Evolutionary conservation across 1,140 invertebrate genomes (phyloP).

Genomic region (Zaprionus ornatus): DNA sequence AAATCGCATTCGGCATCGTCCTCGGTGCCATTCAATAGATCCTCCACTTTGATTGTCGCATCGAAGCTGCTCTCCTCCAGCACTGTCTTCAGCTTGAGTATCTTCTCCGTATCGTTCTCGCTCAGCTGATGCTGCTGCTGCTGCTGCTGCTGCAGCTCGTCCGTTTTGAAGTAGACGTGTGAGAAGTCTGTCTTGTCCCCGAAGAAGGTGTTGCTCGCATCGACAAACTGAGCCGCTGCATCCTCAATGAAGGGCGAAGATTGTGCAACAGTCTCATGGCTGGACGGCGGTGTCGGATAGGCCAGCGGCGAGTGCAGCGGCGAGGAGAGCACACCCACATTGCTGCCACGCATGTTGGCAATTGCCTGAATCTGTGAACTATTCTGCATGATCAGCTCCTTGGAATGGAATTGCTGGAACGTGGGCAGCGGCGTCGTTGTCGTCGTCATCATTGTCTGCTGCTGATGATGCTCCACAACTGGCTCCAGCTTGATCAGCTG

Average conservation of each 20-base stretch:
- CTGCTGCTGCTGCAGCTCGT: constrained; percentile 55
- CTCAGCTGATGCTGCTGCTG: constrained; percentile 57
- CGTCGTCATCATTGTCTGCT: constrained; percentile 17
- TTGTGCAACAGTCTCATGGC: constrained; percentile 88
- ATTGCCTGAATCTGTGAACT: constrained; percentile 83
- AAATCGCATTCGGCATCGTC: constrained; percentile 75
- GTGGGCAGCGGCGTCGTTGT: constrained; percentile 90
- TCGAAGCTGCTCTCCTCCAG: constrained; percentile 80
- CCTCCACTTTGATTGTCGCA: constrained; percentile 75
- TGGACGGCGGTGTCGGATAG: constrained; percentile 93
- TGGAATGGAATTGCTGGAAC: constrained; percentile 90
- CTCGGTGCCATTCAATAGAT: constrained; percentile 69
- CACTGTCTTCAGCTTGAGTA: constrained; percentile 84
- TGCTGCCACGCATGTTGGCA: constrained; percentile 80
- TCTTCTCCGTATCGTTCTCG: constrained; percentile 84
- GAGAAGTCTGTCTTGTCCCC: constrained; percentile 77
- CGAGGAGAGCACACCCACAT: constrained; percentile 84
- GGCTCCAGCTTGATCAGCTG: constrained; percentile 68
- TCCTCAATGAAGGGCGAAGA: constrained; percentile 83
- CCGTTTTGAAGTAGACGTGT: constrained; percentile 71
- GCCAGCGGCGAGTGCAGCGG: constrained; percentile 89
- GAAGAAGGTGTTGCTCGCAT: constrained; percentile 75
- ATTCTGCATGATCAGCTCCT: constrained; percentile 83
- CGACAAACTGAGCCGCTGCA: constrained; percentile 74
- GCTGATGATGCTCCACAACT: constrained; percentile 27